Evolutionary conservation across 1,140 invertebrate genomes (phyloP).

Genomic region (Stegodyphus dumicola): DNA sequence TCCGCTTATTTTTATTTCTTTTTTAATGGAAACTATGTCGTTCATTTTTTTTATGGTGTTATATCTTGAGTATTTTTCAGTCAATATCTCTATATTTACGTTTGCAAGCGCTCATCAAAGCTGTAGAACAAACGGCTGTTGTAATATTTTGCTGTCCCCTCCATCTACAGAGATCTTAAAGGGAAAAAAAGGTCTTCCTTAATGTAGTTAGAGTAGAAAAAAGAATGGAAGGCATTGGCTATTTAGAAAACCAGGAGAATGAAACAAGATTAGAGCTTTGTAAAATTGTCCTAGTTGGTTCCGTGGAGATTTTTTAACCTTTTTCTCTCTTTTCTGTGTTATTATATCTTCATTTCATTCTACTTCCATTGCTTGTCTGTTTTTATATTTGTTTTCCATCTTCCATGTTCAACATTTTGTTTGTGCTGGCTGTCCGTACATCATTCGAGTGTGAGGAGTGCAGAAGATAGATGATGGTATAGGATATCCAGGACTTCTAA

Average conservation of each 20-base stretch:
- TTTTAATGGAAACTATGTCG: too few species aligned
- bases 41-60: too few species aligned
- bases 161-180: background rate
- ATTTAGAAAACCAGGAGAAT: slow-evolving; percentile 39
- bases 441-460: too few species aligned
- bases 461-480: too few species aligned
- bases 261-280: slow-evolving; percentile 51
- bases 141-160: too few species aligned
- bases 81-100: too few species aligned
- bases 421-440: too few species aligned
- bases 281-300: slow-evolving; percentile 51
- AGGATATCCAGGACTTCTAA: too few species aligned
- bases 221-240: slow-evolving; percentile 23
- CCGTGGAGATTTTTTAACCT: background rate
- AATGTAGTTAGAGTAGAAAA: slow-evolving; percentile 49
- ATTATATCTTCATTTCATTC: slow-evolving; percentile 31
- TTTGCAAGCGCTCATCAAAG: too few species aligned
- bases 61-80: too few species aligned
- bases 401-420: background rate
- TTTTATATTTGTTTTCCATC: slow-evolving; percentile 52
- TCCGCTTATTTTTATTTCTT: too few species aligned
- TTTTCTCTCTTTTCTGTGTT: background rate
- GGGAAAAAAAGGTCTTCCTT: slow-evolving; percentile 11
- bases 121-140: too few species aligned
- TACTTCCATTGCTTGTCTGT: slow-evolving; percentile 26